Percentiles rank a stretch among this genome's conserved stretches.
These are phyloP conservation scores for Kuschelorhynchus macadamiae DNA, from an alignment of 2,888 invertebrate species.

Conservation along the genomic window DNA sequence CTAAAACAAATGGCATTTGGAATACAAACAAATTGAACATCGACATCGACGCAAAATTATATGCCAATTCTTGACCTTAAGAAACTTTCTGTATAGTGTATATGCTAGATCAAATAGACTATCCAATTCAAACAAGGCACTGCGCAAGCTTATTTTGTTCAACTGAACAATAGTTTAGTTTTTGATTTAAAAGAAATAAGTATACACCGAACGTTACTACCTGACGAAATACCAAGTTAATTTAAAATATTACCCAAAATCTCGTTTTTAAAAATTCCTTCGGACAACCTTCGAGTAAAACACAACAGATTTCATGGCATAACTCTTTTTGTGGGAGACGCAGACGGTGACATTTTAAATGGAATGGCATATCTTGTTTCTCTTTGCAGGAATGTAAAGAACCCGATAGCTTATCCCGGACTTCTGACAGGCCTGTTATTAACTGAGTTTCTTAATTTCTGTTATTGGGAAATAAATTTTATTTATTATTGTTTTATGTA, in stretches of 20 bases:
- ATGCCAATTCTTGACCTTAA: no score
- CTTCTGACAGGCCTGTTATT: constrained; percentile 16
- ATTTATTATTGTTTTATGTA: no score
- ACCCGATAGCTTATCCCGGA: constrained; percentile 20
- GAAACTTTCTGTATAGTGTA: no score
- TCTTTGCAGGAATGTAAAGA: constrained; percentile 26
- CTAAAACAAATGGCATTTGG: no score
- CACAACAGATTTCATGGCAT: neutral
- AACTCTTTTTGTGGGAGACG: constrained; percentile 18
- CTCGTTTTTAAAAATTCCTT: neutral
- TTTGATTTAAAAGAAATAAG: no score
- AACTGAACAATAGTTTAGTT: no score
- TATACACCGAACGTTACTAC: neutral
- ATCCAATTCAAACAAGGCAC: no score
- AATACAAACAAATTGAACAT: no score
- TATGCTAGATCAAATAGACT: no score
- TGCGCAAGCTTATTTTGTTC: no score
- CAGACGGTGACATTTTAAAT: constrained; percentile 26
- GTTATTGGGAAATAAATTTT: neutral
- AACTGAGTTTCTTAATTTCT: constrained; percentile 10
- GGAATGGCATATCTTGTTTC: constrained; percentile 29
- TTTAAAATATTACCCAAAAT: constrained; percentile 2
- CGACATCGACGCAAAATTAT: no score
- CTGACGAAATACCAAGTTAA: constrained; percentile 1
- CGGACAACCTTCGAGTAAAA: constrained; percentile 1